These are phyloP conservation scores for Mesoligia furuncula DNA, from an alignment of 2,888 invertebrate genomes.

Conservation along the genomic window DNA sequence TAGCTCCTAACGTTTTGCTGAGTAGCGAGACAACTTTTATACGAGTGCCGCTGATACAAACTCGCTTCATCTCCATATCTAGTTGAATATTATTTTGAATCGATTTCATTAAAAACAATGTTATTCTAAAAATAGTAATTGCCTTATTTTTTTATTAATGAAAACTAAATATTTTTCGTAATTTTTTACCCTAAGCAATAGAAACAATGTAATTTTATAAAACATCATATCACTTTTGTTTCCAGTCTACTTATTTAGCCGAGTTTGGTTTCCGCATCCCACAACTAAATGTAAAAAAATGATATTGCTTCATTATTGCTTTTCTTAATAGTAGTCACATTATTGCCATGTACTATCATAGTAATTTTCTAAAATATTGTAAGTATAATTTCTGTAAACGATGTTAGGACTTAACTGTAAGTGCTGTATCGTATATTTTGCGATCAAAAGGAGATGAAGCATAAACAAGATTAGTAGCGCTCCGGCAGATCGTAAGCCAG, in stretches of 20 bases:
- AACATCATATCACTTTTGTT: constrained; percentile 79
- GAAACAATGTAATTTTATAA: constrained; percentile 72
- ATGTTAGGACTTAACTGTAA: constrained; percentile 43
- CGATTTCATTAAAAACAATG: constrained; percentile 58
- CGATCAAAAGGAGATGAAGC: neutral
- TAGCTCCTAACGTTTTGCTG: constrained; percentile 28
- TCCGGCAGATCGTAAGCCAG: neutral
- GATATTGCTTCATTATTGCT: constrained; percentile 82
- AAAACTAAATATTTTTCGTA: constrained; percentile 46
- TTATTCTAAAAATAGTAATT: constrained; percentile 65
- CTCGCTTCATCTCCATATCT: constrained; percentile 16
- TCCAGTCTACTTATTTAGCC: constrained; percentile 84
- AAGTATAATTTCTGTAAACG: constrained; percentile 56
- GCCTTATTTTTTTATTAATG: constrained; percentile 50
- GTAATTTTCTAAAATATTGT: constrained; percentile 52
- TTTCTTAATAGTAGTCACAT: constrained; percentile 70
- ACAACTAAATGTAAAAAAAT: constrained; percentile 74
- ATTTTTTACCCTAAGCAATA: constrained; percentile 72
- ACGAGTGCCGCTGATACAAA: constrained; percentile 15
- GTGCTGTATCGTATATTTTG: constrained; percentile 8
- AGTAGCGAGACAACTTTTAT: constrained; percentile 28
- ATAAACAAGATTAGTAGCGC: constrained; percentile 4
- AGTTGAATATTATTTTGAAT: constrained; percentile 46
- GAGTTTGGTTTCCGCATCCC: constrained; percentile 71
- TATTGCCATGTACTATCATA: constrained; percentile 68